Percentiles rank a stretch among this genome's conserved stretches.
phyloP scores from a whole-genome alignment of 1,140 invertebrate genomes.

The Meteorus sp. region DNA sequence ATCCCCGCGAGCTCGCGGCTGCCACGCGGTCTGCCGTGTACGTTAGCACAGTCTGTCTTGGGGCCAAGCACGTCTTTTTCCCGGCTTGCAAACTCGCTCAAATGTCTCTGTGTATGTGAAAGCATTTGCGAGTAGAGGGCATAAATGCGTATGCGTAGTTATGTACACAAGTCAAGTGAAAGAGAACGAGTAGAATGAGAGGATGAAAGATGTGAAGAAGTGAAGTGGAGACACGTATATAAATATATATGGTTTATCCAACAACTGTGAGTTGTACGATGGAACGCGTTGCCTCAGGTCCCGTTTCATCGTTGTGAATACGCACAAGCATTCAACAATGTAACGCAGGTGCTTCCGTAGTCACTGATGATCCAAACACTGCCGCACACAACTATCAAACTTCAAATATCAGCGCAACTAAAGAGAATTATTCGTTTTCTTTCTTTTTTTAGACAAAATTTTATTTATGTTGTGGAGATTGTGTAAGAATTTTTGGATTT shows the following conservation, averaged over 20 bases:
- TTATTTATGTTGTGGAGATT: too few species aligned
- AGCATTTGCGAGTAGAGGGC: background rate
- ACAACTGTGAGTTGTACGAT: background rate
- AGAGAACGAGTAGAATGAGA: background rate
- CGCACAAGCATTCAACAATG: too few species aligned
- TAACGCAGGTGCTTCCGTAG: slow-evolving; percentile 46
- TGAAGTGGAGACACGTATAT: slow-evolving; percentile 11
- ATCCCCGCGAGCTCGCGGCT: slow-evolving; percentile 34
- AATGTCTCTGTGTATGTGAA: background rate
- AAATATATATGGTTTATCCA: too few species aligned
- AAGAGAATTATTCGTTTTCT: too few species aligned
- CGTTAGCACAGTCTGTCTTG: slow-evolving; percentile 44
- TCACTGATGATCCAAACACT: too few species aligned
- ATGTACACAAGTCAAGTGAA: too few species aligned
- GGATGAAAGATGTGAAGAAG: background rate
- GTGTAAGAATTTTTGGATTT: too few species aligned
- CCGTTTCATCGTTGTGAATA: slow-evolving; percentile 30
- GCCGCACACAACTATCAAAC: slow-evolving; percentile 17
- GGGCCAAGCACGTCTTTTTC: slow-evolving; percentile 14
- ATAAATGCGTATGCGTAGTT: background rate
- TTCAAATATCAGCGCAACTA: too few species aligned
- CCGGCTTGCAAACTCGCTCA: background rate
- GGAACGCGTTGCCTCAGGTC: slow-evolving; percentile 26
- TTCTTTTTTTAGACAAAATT: too few species aligned
- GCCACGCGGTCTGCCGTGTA: slow-evolving; percentile 57